Evolutionary conservation across 1,140 invertebrate species (phyloP), one percentile per base, ranked within the genome.

Genomic region (Drosophila malerkotliana): DNA sequence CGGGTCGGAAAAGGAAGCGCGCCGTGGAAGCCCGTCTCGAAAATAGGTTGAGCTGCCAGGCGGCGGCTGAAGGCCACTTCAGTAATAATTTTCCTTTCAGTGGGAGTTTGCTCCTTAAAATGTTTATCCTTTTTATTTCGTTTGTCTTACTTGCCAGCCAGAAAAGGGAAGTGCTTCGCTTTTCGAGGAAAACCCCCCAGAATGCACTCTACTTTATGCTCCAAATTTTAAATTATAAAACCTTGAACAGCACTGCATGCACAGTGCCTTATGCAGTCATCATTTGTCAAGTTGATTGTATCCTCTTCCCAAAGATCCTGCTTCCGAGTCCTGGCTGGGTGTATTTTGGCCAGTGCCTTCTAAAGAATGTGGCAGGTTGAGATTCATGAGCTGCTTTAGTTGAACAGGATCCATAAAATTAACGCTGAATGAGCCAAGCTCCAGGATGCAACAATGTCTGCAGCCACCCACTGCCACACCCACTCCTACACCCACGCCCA

Each of bases 321-420:
- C 26, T 6, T 5, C 26, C 4, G 26, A 28, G 10, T 15, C n/a
- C 5, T 44, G 6, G 18, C 18, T 18, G 18, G 18, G 6, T 44
- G 3, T 9, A 12, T 47, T 47, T 47, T 47, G 8, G 1, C 21
- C 9, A 15, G 34, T 37, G 34, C 34, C 9, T 12, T 1, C 3
- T 12, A 4, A 12, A 12, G 34, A n/a, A 37, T 37, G 34, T 12
- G 34, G 12, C 34, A 37, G 32, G 34, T 10, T 37, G 34, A 59
- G 61, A 85, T 77, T 80, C 63, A 79, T 80, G 64, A 45, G 75
- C 63, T 75, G 67, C 67, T 76, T 84, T 68, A 72, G 80, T 68
- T 77, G 49, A 69, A 85, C 77, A 68, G 66, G 62, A 69, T 77
- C 80, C 83, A 83, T 84, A 85, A 84, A 85, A 84, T 85, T 80